A percentile compares a stretch with the other conserved stretches of the same genome.
Conservation (phyloP, 1,140 invertebrate species). For the Ganaspis sp. region DNA sequence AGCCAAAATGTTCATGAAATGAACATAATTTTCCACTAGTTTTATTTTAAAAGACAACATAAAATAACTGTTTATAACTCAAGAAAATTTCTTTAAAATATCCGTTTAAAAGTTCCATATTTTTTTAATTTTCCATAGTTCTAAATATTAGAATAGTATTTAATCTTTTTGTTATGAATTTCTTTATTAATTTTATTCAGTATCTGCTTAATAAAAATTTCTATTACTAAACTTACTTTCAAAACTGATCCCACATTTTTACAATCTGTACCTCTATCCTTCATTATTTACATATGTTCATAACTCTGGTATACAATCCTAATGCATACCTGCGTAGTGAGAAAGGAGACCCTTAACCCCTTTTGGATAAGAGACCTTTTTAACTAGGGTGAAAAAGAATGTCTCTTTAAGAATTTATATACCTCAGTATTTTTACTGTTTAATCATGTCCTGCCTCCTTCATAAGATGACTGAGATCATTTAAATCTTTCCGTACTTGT, state of each 20-base stretch:
- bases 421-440: constrained; percentile 39
- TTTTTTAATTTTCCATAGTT: too few relatives aligned
- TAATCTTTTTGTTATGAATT: too few relatives aligned
- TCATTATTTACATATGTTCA: constrained; percentile 17
- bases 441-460: constrained; percentile 64
- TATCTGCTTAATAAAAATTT: background rate
- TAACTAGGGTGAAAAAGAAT: background rate
- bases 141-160: too few relatives aligned
- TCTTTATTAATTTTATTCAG: background rate
- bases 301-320: background rate
- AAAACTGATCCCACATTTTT: background rate
- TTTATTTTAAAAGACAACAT: too few relatives aligned
- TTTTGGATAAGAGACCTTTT: constrained; percentile 15
- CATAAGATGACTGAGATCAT: constrained; percentile 59
- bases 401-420: constrained; percentile 2
- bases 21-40: too few relatives aligned
- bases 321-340: background rate
- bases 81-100: too few relatives aligned
- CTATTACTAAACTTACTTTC: background rate
- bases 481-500: too few relatives aligned
- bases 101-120: too few relatives aligned
- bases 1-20: too few relatives aligned
- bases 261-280: background rate
- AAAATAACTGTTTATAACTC: too few relatives aligned
- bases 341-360: constrained; percentile 23